A percentile compares a stretch with the other conserved stretches of the same genome.
Evolutionary conservation across 2,888 invertebrate species (phyloP).

Genomic region (Luffia ferchaultella): DNA sequence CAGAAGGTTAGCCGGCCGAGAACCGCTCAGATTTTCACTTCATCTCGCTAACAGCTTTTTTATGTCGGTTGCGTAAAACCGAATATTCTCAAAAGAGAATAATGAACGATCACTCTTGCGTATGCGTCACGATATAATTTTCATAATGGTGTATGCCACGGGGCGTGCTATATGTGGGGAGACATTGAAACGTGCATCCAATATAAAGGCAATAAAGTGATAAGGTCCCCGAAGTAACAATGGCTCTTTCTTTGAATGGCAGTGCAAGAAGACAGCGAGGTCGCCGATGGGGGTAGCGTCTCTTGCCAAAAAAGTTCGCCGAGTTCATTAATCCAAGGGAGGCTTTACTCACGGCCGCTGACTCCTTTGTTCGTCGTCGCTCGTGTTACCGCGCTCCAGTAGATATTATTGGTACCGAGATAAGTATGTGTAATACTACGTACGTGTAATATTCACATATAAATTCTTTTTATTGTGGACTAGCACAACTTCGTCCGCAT

Average conservation of each 20-base stretch:
- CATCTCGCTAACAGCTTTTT: not conserved
- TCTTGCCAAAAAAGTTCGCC: conserved; percentile 48
- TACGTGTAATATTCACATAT: not conserved
- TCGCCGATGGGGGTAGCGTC: conserved; percentile 16
- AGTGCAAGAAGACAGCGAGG: not conserved
- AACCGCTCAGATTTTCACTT: not conserved
- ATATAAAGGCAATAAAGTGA: too few species aligned
- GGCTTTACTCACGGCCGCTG: conserved; percentile 36
- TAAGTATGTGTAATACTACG: conserved; percentile 17
- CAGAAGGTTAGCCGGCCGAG: not conserved
- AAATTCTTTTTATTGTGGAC: not conserved
- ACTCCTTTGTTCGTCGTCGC: conserved; percentile 32
- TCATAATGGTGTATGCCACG: not conserved
- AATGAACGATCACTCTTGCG: not conserved
- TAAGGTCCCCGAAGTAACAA: not conserved
- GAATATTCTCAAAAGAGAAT: not conserved
- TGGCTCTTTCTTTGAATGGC: not conserved
- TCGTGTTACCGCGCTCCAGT: conserved; percentile 24
- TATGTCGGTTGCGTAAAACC: not conserved
- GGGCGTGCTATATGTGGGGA: too few species aligned
- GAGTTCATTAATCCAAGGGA: conserved; percentile 44
- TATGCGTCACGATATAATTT: not conserved
- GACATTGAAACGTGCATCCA: too few species aligned
- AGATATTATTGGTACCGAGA: conserved; percentile 23
- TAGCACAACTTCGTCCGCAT: not conserved